Evolutionary conservation across 2,888 invertebrate species (phyloP), one percentile per base, ranked within the genome.

Genomic region (Andrena trimmerana): DNA sequence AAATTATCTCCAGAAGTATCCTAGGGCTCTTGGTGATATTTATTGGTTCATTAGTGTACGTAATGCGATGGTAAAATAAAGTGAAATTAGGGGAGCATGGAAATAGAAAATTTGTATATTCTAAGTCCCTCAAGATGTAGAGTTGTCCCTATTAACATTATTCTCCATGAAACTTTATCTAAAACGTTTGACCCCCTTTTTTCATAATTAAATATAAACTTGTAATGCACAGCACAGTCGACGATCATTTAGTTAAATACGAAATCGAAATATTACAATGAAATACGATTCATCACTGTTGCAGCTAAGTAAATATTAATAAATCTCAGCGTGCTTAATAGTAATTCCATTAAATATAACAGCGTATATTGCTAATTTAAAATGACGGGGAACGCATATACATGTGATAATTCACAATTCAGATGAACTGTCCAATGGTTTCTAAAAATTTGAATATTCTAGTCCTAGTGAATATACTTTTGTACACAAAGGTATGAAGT

Each of bases 1-100:
- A 63, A 66, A 50, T 81, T 80, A 73, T 68, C 62, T 62, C 8
- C n/a, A n/a, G 29, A 50, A 54, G 42, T 36, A 20, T 48, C 5
- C 8, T 7, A 31, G 31, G 16, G 69, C 50, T 36, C 8, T 4
- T 16, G 10, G 24, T 16, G 50, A 42, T 81, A 67, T 54, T 71
- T 80, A 57, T 33, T 42, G 31, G 13, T 7, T 33, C 24, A 24
- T 16, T 52, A 5, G 50, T 42, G 50, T 65, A 24, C 33, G 62
- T 16, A 71, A 33, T 24, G 10, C n/a, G 62, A n/a, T 66, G n/a
- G 48, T 16, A 50, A 10, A 33, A 20, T 48, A 66, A 48, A 8
- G 27, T 7, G 16, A 29, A 29, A 29, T 36, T 5, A n/a, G 33
- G 33, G 20, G 33, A 36, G 13, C 16, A 10, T 10, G 31, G n/a